These are phyloP conservation scores for Rhizomys pruinosus DNA, from an alignment of 2,113 vertebrate genomes.

Conservation along the genomic window DNA sequence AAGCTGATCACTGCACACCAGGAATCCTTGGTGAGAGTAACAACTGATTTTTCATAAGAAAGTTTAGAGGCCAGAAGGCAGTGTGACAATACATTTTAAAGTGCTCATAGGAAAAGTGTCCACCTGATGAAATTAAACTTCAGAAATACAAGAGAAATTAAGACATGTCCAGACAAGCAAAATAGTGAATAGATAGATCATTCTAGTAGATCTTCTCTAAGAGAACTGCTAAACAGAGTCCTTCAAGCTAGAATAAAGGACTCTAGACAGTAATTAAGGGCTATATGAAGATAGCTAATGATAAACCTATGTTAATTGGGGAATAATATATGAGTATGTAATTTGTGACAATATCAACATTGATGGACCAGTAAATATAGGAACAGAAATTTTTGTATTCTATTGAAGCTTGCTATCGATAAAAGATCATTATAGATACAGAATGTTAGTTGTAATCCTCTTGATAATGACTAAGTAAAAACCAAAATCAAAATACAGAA, in stretches of 20 bases:
- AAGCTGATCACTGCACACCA: not conserved
- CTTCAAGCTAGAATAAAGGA: not conserved
- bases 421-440: not conserved
- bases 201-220: not conserved
- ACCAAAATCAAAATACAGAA: not conserved
- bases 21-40: not conserved
- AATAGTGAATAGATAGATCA: not conserved
- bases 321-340: not conserved
- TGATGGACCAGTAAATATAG: not conserved
- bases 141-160: constrained; percentile 15
- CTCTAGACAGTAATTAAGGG: not conserved
- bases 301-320: not conserved
- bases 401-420: not conserved
- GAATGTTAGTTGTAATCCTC: not conserved
- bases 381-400: not conserved
- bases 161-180: constrained; percentile 8
- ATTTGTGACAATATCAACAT: not conserved
- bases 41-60: constrained; percentile 18
- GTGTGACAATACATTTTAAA: not conserved
- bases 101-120: not conserved
- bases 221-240: not conserved
- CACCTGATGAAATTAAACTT: not conserved
- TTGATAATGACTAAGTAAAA: not conserved
- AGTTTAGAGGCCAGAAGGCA: not conserved
- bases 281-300: not conserved